phyloP scores from a whole-genome alignment of 2,113 vertebrate genomes.

The Pleuronectes platessa region DNA sequence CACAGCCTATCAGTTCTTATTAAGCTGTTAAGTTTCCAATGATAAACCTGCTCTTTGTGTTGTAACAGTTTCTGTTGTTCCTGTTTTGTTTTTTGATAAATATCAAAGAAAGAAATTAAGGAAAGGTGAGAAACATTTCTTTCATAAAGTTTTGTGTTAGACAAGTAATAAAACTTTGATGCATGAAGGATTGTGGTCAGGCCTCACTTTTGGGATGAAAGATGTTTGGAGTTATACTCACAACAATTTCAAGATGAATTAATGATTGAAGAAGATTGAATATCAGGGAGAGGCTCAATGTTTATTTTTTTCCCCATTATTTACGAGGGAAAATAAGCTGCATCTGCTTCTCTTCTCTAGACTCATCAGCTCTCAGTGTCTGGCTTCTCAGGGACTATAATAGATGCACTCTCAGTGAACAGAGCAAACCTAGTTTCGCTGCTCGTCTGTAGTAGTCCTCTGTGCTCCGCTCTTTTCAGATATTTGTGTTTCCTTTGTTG shows the following conservation, averaged over 20 bases:
- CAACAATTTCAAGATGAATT: slow-evolving; percentile 39
- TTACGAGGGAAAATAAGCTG: slow-evolving; percentile 52
- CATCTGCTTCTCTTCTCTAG: slow-evolving; percentile 29
- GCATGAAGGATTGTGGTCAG: slow-evolving; percentile 20
- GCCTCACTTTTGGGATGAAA: slow-evolving; percentile 34
- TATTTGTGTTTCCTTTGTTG: slow-evolving; percentile 82
- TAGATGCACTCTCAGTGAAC: slow-evolving; percentile 39
- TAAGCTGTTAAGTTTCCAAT: not conserved
- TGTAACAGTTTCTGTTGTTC: too few species aligned
- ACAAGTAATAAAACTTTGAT: slow-evolving; percentile 13
- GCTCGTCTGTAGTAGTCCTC: slow-evolving; percentile 39
- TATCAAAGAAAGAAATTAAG: not conserved
- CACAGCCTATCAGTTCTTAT: not conserved
- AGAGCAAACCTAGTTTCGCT: slow-evolving; percentile 55
- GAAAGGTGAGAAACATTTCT: slow-evolving; percentile 6
- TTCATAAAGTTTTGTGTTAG: not conserved
- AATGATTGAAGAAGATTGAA: slow-evolving; percentile 53
- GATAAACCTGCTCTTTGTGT: not conserved
- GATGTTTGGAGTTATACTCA: slow-evolving; percentile 39
- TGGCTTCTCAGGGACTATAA: slow-evolving; percentile 62
- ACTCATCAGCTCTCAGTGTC: slow-evolving; percentile 63
- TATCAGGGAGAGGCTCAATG: slow-evolving; percentile 65
- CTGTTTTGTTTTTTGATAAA: too few species aligned
- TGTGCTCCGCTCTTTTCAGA: slow-evolving; percentile 61
- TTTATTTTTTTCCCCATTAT: not conserved